These are phyloP conservation scores for Oryzias sinensis DNA, from an alignment of 2,797 vertebrate genomes.

Conservation along the genomic window DNA sequence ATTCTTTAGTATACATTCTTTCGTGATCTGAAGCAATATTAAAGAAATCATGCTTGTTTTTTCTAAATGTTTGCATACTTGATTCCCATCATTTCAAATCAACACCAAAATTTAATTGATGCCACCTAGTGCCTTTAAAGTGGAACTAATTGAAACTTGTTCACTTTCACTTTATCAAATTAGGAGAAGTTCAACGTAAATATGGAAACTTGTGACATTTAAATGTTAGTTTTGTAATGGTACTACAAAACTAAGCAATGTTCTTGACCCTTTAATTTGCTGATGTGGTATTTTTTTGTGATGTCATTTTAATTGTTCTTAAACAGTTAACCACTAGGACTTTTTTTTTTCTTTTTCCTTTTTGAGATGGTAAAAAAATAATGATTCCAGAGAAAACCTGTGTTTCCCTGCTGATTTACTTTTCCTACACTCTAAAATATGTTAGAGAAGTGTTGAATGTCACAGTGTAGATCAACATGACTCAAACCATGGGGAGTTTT, in stretches of 20 bases:
- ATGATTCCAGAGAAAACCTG: slow-evolving; percentile 28
- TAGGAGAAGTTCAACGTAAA: slow-evolving; percentile 15
- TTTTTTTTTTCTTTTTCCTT: not conserved
- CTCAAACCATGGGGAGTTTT: slow-evolving; percentile 43
- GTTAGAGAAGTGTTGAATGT: slow-evolving; percentile 45
- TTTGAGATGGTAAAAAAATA: not conserved
- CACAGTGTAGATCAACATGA: slow-evolving; percentile 20
- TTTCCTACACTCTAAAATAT: slow-evolving; percentile 10
- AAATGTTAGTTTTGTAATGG: no score
- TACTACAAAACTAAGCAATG: no score
- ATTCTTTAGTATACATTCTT: no score
- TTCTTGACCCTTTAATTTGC: no score
- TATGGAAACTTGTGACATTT: slow-evolving; percentile 1
- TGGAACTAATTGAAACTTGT: not conserved
- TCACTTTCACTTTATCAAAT: not conserved
- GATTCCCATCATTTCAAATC: no score
- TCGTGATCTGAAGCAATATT: no score
- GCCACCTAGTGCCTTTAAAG: no score
- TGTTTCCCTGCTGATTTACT: slow-evolving; percentile 13
- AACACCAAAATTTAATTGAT: no score
- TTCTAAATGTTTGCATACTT: no score
- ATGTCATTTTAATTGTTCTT: no score
- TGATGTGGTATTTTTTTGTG: no score
- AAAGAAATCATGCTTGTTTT: no score
- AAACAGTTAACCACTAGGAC: not conserved